phyloP scores from a whole-genome alignment of 2,888 invertebrate species.

The Oligia latruncula region DNA sequence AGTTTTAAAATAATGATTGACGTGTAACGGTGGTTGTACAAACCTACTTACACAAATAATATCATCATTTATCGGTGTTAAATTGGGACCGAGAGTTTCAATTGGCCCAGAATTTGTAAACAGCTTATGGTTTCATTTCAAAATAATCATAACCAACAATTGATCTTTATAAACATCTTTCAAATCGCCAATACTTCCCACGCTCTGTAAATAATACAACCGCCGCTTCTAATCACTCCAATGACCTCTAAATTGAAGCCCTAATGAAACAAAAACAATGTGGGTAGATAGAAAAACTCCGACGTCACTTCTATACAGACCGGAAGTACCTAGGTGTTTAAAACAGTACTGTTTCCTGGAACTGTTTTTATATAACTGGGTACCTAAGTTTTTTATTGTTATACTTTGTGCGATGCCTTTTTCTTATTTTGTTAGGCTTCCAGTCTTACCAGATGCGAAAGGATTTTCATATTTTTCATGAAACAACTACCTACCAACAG shows the following conservation, averaged over 20 bases:
- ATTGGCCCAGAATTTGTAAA: too few species aligned
- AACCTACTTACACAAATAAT: too few species aligned
- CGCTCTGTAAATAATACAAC: background rate
- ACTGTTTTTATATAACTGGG: background rate
- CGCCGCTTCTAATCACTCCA: background rate
- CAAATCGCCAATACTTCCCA: background rate
- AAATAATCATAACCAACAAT: background rate
- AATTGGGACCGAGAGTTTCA: background rate
- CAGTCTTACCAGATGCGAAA: too few species aligned
- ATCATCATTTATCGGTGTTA: too few species aligned
- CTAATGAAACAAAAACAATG: conserved; percentile 8
- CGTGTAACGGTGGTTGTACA: too few species aligned
- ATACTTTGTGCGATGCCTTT: background rate
- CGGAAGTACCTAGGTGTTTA: conserved; percentile 7
- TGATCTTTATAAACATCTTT: conserved; percentile 1
- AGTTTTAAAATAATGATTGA: too few species aligned
- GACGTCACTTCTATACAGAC: conserved; percentile 10
- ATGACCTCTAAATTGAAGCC: conserved; percentile 3
- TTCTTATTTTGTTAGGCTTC: background rate
- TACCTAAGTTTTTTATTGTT: background rate
- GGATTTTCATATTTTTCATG: background rate
- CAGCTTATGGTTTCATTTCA: background rate
- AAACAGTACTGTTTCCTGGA: conserved; percentile 1
- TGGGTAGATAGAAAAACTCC: conserved; percentile 15
- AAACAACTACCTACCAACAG: background rate